Base-by-base conservation (phyloP, 1,140 invertebrate species). In the Temnothorax nylanderi region DNA sequence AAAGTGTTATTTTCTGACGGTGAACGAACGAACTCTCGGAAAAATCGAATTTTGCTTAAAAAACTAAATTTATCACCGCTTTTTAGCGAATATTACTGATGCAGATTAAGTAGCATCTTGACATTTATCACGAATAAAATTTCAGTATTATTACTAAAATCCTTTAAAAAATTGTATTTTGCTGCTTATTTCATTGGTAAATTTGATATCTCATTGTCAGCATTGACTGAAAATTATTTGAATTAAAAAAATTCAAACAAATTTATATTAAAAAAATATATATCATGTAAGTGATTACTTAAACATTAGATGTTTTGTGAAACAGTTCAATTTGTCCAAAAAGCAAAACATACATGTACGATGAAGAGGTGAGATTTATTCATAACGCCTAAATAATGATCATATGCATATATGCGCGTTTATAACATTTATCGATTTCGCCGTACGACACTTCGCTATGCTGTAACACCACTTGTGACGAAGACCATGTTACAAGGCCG, bases 341-440 rank as follows among this genome's bases (percentile, higher is more conserved):
- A 10, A 44, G 18, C 21, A 47, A 47, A 16, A 47, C 26, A 54
- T 41, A 16, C 21, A n/a, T 37, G 26, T 6, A 16, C 49, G 49
- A 32, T 44, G 56, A 47, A 47, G 10, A 47, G 16, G 8, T 2
- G 3, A 44, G 26, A 47, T 77, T 76, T 47, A 62, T 62, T 77
- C 56, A 26, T 47, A 62, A 77, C 41, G 41, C 1, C 32, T 47
- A 60, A 60, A 76, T 76, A 62, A 77, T 11, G 56, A 32, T 62
- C 11, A 62, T 10, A 77, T 47, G 21, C 41, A 47, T 5, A 21
- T 37, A 64, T 76, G 37, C 74, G 37, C 56, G 16, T 62, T 77
- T 77, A 47, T 77, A 77, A 77, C 75, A 62, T 21, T 77, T 77
- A 77, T 77, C 41, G 75, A 77, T 77, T 62, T 77, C 11, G 56